Evolutionary conservation across 1,140 invertebrate genomes (phyloP), one percentile per base, ranked within the genome.

Genomic region (Octopus sinensis): DNA sequence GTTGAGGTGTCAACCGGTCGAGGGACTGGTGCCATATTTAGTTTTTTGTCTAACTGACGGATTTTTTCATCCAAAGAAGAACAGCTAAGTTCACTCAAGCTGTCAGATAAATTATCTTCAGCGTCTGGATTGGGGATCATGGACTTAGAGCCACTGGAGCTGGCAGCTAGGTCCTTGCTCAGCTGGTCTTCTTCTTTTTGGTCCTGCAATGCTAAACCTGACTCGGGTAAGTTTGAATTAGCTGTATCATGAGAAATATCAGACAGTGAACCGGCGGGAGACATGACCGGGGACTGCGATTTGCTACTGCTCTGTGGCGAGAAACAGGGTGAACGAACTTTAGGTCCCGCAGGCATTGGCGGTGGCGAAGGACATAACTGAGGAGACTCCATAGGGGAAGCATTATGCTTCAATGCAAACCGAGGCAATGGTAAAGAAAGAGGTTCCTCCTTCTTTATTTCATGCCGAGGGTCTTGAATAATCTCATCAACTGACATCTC

Each of bases 11-110:
- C 54, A 43, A 54, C 43, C 51, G 80, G 78, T 23, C 68, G 78
- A 53, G 54, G 83, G 71, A 84, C 76, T 12, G 80, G n/a, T 12
- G 84, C 73, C 68, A 82, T 78, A 56, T 82, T 86, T 54, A 90
- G 81, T 88, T 96, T 96, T 89, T 97, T 96, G 90, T 98, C 96
- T 17, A 98, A 92, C 9, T 93, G 93, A 90, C 95, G 90, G 91
- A 99, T 95, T 81, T 96, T 92, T 88, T 98, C 96, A 86, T 98
- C 96, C 79, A 97, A 92, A 51, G 91, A 91, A 54, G 86, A 82
- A 80, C 85, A 52, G 51, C 53, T 76, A 53, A 80, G 80, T 12
- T 82, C 82, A 84, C 84, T 85, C 71, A 83, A 84, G 81, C 83
- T 85, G 79, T 89, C 88, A 9, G 88, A 89, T 54, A 87, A 84